Base-by-base conservation (phyloP, 1,140 invertebrate species). In the Drosophila bocki region DNA sequence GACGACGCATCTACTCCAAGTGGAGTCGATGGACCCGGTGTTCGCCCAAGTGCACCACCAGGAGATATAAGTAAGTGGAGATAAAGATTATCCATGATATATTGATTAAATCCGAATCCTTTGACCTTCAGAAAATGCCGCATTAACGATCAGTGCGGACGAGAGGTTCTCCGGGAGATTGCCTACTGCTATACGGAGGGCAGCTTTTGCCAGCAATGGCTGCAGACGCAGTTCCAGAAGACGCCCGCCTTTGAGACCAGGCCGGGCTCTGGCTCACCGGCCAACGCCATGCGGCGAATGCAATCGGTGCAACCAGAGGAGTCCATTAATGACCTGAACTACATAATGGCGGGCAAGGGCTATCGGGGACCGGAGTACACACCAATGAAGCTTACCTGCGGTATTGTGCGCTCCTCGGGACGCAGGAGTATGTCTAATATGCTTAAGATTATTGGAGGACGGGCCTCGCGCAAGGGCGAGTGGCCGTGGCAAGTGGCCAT, bases 401-500 rank as follows among this genome's bases (percentile, higher is more conserved):
- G 92, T 5, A 71, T 92, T 35, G 74, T 81, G 0, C 78, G 81
- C 2, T 88, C 93, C 19, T 80, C 39, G 63, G 92, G 60, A 5
- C 56, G 87, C 45, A 80, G 87, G 15, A 93, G 93, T 70, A 91
- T 94, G 91, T 87, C 93, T 17, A 81, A 94, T 48, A 95, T 95
- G 95, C 90, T 96, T 39, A 95, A 96, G 75, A 98, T 99, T 33
- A 97, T 99, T 48, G 98, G 98, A 0, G 98, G 98, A 0, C 94
- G 95, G 48, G 96, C 97, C 56, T 94, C 97, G 0, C 92, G 93
- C 6, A 95, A 95, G 70, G 96, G 97, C 11, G 96, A 96, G 82
- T 99, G 98, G 98, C 97, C 97, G 0, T 99, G 98, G 98, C 96
- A 98, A 94, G 97, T 98, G 17, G 97, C 97, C 42, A 95, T 99